These are phyloP conservation scores for Autographa pulchrina DNA, from an alignment of 2,888 invertebrate genomes.

Conservation along the genomic window DNA sequence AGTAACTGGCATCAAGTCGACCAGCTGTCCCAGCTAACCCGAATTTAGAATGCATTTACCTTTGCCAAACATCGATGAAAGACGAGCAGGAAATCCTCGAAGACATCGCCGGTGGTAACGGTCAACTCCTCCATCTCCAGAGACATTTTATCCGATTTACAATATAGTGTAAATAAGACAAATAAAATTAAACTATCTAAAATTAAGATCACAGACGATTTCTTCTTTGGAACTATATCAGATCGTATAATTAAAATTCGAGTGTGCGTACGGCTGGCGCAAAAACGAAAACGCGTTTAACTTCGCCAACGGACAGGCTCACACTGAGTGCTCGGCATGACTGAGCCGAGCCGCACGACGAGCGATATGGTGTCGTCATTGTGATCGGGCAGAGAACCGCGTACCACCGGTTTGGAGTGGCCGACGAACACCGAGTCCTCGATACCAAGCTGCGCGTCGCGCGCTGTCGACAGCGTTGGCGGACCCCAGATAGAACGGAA, in stretches of 20 bases:
- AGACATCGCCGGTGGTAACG: constrained; percentile 91
- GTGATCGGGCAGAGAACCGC: constrained; percentile 71
- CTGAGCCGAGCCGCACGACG: constrained; percentile 39
- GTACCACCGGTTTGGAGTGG: constrained; percentile 72
- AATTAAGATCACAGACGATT: constrained; percentile 80
- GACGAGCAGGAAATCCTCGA: constrained; percentile 93
- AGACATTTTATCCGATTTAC: constrained; percentile 88
- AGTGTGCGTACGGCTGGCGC: constrained; percentile 69
- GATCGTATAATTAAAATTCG: constrained; percentile 78
- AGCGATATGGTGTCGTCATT: constrained; percentile 69
- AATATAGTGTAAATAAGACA: constrained; percentile 64
- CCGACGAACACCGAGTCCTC: constrained; percentile 54
- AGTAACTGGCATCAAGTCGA: constrained; percentile 66
- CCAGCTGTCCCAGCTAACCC: constrained; percentile 68
- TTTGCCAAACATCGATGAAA: constrained; percentile 92
- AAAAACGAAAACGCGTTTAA: constrained; percentile 66
- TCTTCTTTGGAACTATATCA: constrained; percentile 82
- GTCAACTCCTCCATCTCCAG: constrained; percentile 91
- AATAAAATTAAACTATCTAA: constrained; percentile 66
- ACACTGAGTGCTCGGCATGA: constrained; percentile 68
- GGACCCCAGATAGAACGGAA: constrained; percentile 8
- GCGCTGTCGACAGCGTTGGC: constrained; percentile 30
- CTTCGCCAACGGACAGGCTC: constrained; percentile 69
- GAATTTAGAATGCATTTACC: constrained; percentile 90
- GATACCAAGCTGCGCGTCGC: constrained; percentile 54